Conservation (phyloP, 1,140 invertebrate genomes). For the Mya arenaria region DNA sequence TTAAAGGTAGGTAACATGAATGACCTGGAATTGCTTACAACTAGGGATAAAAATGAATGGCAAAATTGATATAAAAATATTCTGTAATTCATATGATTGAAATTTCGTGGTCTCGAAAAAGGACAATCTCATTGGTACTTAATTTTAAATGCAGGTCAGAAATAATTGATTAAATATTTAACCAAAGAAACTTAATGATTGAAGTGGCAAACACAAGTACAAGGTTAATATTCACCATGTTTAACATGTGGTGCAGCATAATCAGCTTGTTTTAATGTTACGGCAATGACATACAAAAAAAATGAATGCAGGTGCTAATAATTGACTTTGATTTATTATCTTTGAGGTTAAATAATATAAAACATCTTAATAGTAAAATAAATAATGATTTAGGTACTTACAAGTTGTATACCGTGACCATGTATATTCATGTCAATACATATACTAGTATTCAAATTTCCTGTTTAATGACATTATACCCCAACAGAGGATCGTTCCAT, state of each 20-base stretch:
- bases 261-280: too few species aligned
- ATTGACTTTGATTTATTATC: too few species aligned
- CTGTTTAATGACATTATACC: too few species aligned
- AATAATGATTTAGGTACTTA: too few species aligned
- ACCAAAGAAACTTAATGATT: neutral
- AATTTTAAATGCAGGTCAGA: neutral
- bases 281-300: too few species aligned
- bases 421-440: too few species aligned
- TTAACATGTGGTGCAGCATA: neutral
- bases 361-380: too few species aligned
- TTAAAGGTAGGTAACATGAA: conserved; percentile 74
- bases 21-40: neutral
- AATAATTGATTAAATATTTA: neutral
- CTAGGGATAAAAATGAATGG: neutral
- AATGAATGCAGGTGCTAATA: too few species aligned
- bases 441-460: too few species aligned
- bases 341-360: too few species aligned
- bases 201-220: neutral
- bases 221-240: neutral
- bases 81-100: neutral
- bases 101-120: neutral
- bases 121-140: neutral
- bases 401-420: too few species aligned
- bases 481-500: too few species aligned
- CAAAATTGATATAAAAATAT: neutral